Conservation (phyloP, 2,797 vertebrate species). For the Phrynocephalus guinanensis region DNA sequence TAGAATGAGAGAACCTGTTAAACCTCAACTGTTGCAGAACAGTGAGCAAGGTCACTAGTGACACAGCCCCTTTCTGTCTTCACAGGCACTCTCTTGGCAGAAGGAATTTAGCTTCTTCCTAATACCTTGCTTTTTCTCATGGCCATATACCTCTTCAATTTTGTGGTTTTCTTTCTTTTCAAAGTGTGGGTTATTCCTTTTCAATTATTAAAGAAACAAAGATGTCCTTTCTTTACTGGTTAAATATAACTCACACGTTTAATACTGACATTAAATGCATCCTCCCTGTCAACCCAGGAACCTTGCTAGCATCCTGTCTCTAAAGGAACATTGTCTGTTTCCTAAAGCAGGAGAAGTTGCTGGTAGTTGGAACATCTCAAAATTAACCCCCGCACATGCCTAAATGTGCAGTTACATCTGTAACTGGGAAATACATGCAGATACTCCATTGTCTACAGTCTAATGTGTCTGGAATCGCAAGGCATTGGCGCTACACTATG, state of each 20-base stretch:
- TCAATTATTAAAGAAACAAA: slow-evolving; percentile 62
- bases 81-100: slow-evolving; percentile 61
- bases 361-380: slow-evolving; percentile 4
- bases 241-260: slow-evolving; percentile 17
- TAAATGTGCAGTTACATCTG: not conserved
- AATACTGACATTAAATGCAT: slow-evolving; percentile 58
- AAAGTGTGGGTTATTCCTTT: slow-evolving; percentile 51
- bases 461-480: no score
- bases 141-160: slow-evolving; percentile 49
- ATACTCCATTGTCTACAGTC: no score
- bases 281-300: slow-evolving; percentile 29
- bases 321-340: slow-evolving; percentile 43
- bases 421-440: no score
- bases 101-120: slow-evolving; percentile 57
- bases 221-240: slow-evolving; percentile 52
- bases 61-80: slow-evolving; percentile 67
- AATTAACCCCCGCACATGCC: not conserved
- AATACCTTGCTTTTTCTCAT: slow-evolving; percentile 42
- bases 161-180: slow-evolving; percentile 30
- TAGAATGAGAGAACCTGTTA: slow-evolving; percentile 68
- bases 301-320: slow-evolving; percentile 44
- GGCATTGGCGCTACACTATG: no score
- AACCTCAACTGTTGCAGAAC: slow-evolving; percentile 69
- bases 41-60: slow-evolving; percentile 72
- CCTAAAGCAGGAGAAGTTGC: slow-evolving; percentile 34